Base-by-base conservation (phyloP, 2,113 vertebrate genomes). In the Tricholaema leucomelas region DNA sequence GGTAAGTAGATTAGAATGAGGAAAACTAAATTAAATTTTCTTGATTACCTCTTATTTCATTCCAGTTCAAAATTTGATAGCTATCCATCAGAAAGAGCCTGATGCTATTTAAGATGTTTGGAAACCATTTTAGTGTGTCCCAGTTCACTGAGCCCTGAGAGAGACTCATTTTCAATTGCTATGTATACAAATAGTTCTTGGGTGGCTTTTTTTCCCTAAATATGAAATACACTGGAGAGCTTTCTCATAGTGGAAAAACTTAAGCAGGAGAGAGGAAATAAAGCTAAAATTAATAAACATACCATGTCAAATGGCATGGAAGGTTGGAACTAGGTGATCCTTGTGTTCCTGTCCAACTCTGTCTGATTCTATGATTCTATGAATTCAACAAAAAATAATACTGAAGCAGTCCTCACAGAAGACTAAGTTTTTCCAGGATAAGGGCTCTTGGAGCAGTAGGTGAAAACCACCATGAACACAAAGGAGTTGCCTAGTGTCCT, bases 11-110 rank as follows among this genome's bases (percentile, higher is more conserved):
- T 44, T 40, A 80, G 31, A 56, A 6, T 55, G 58, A 88, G 23
- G n/a, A 91, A 92, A 91, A 69, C 35, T 44, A 74, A 77, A 85
- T 73, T 65, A 42, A 5, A n/a, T 71, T 90, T 90, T 89, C 36
- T 18, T 40, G 31, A 42, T 63, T 17, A 59, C 92, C 10, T 82
- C 16, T 72, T 56, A 59, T 92, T 90, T 94, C 73, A 48, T 74
- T 78, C 35, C n/a, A 36, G 20, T 61, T 74, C 12, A 64, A 69
- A 74, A 82, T 15, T 11, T 74, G 36, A 65, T 38, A 87, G 8
- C 15, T 82, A 15, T 67, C 59, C 70, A 86, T 35, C 15, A 70
- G 48, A 55, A 58, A 58, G 86, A 70, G 10, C 31, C 10, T 65
- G 7, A 64, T 19, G 27, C 33, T 65, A 12, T 65, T 58, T 48